Evolutionary conservation across 1,140 invertebrate species (phyloP), one percentile per base, ranked within the genome.

Genomic region (Nylanderia fulva): DNA sequence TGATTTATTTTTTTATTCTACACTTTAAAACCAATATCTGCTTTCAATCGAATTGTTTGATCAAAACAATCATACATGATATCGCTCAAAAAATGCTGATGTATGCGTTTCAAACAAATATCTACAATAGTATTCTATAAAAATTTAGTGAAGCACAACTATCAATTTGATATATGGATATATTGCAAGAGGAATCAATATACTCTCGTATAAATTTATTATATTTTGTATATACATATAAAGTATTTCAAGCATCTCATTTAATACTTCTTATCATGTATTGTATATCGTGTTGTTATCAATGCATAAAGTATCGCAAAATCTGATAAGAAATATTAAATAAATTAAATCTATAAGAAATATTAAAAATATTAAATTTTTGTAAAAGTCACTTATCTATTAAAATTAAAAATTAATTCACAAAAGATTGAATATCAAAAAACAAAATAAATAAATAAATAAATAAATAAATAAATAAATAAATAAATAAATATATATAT

Each of bases 1-100:
- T 39, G 29, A 79, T 68, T 68, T n/a, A 42, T 64, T 15, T 48
- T 68, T 68, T 68, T 64, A 21, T 2, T 36, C n/a, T 52, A 54
- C 15, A 33, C 56, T 56, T 82, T 45, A 45, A 71, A 82, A 58
- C 36, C 77, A 36, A 79, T 79, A 79, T 79, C 29, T 45, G 58
- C 24, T 68, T 79, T 29, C 77, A 69, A 71, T 82, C 45, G n/a
- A n/a, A n/a, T n/a, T n/a, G n/a, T 80, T 45, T 27, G 29, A 60
- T 58, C 52, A 58, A 58, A 72, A 27, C 52, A 33, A 39, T 15
- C 27, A 54, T 61, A 27, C 45, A 54, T 24, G 27, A 58, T n/a
- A n/a, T 4, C 1, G 58, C 60, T 54, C 48, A 27, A 79, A 79
- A 79, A 42, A 68, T 68, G 33, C 61, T n/a, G 48, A 79, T 68